Evolutionary conservation across 2,113 vertebrate species (phyloP).

Genomic region (Montifringilla adamsi): DNA sequence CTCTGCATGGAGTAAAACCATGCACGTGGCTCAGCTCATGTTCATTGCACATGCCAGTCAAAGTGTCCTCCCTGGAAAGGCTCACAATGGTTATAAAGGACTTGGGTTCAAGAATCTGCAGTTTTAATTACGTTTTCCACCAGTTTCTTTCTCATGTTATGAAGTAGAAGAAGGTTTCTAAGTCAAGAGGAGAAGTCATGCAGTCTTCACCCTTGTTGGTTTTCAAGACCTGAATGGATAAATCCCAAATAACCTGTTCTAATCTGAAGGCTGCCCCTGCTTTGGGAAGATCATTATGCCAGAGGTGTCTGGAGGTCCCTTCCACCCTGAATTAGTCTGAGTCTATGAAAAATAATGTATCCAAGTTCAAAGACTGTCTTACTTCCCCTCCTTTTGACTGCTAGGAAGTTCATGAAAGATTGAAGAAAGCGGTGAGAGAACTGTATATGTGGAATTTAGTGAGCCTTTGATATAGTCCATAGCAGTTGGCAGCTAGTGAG

Average conservation of each 20-base stretch:
- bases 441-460: neutral
- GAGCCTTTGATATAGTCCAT: neutral
- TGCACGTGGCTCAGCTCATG: neutral
- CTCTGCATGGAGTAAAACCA: neutral
- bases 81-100: neutral
- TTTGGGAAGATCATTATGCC: neutral
- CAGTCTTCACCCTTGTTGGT: neutral
- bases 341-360: neutral
- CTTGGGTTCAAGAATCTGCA: neutral
- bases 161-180: neutral
- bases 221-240: neutral
- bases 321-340: neutral
- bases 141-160: neutral
- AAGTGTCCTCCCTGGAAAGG: neutral
- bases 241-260: neutral
- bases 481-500: neutral
- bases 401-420: neutral
- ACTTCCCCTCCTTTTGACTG: neutral
- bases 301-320: neutral
- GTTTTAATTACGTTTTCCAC: neutral
- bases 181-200: neutral
- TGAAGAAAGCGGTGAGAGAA: neutral
- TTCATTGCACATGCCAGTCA: neutral
- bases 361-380: neutral
- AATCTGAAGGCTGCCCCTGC: neutral